Conservation (phyloP, 2,113 vertebrate species). For the Gila orcuttii region DNA sequence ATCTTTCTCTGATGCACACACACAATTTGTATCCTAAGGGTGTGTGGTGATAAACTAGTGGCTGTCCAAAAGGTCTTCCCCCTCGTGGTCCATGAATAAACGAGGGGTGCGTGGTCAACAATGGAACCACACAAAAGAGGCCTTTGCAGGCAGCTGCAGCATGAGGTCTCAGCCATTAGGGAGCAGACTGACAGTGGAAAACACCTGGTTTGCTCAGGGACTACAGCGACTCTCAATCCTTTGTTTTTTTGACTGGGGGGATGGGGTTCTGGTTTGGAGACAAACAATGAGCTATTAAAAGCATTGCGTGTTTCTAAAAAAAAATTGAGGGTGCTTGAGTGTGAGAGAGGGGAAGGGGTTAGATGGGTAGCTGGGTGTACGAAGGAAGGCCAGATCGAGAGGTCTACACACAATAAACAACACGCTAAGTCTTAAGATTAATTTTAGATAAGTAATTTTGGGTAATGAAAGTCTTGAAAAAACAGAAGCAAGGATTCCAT, state of each 20-base stretch:
- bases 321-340: conserved; percentile 53
- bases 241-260: conserved; percentile 65
- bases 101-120: conserved; percentile 87
- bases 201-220: conserved; percentile 91
- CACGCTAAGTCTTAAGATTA: neutral
- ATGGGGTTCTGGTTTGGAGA: conserved; percentile 58
- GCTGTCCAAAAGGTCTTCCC: conserved; percentile 85
- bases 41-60: conserved; percentile 67
- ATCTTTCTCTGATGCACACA: conserved; percentile 75
- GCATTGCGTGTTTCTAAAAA: conserved; percentile 62
- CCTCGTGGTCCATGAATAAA: conserved; percentile 91
- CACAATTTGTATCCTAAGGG: conserved; percentile 68
- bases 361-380: conserved; percentile 47
- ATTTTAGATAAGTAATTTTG: neutral
- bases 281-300: conserved; percentile 69
- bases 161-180: conserved; percentile 86
- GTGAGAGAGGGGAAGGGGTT: conserved; percentile 20
- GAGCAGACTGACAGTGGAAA: conserved; percentile 87
- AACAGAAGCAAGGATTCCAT: neutral
- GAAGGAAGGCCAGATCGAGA: conserved; percentile 57
- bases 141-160: conserved; percentile 93
- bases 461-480: neutral
- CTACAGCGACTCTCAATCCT: conserved; percentile 78
- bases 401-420: conserved; percentile 49
- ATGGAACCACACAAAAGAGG: conserved; percentile 89